Evolutionary conservation across 2,113 vertebrate genomes (phyloP), one percentile per base, ranked within the genome.

Genomic region (Calidris pygmaea): DNA sequence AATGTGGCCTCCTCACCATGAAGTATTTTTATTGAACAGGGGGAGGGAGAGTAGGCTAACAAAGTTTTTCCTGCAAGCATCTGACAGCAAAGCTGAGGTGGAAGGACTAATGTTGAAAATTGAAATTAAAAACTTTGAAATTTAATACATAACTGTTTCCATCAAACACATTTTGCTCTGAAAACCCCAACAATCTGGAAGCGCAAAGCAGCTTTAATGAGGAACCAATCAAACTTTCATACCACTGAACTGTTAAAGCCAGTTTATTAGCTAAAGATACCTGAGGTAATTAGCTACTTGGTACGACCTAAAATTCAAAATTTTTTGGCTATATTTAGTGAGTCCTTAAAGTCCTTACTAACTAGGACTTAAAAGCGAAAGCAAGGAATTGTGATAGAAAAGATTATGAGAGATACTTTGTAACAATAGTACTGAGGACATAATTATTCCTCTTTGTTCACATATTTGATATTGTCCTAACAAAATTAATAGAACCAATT

Each of bases 281-380:
- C 71, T 58, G 19, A 87, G 7, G 29, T 62, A 95, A 94, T 91
- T 79, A 91, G 32, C 27, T 85, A 85, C 39, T 60, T 91, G 67
- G 24, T 43, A 87, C 56, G 82, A 96, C 74, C 66, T 91, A 85
- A 94, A 89, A 78, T 76, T 76, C 34, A 65, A 75, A 85, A 50
- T 37, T 53, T 68, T 89, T 26, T 89, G 82, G 39, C 24, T 81
- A 72, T 82, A 79, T 95, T 96, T 93, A 89, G 34, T 1, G 3
- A 85, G 71, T 65, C 30, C 30, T 85, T 41, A 47, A 93, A 87
- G 65, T 78, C 39, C 35, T 89, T 91, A 79, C 65, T n/a, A 94
- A 91, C 18, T 66, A 85, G 77, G 30, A 73, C n/a, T 92, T 79
- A 62, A 62, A 85, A 93, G 76, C 21, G 47, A 43, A 82, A 85